Base-by-base conservation (phyloP, 2,888 invertebrate genomes). In the Caenorhabditis plicata region DNA sequence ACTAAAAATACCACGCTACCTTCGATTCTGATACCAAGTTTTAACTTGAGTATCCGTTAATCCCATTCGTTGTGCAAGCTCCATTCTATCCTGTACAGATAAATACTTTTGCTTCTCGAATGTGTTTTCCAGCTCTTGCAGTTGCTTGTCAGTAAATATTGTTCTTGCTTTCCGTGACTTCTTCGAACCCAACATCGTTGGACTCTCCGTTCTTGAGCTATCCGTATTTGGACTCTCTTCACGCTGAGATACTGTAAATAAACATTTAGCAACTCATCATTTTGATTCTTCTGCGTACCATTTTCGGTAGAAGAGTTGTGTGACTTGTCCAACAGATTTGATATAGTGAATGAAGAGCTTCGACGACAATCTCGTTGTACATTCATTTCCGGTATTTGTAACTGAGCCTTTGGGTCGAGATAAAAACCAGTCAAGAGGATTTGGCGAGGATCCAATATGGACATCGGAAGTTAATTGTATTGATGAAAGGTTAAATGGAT, bases 1-100 rank as follows among this genome's bases (percentile, higher is more conserved):
- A n/a, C n/a, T n/a, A n/a, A n/a, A n/a, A 27, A 27, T 27, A 27
- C 7, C 13, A 27, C 8, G 13, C 27, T 27, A 62, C 94, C 95
- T 88, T 86, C 96, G 86, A 83, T 96, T 96, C 84, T 96, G 95
- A 84, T 96, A 96, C 96, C 98, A 98, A 78, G 98, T 98, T 85
- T 98, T 98, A 82, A 98, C 96, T 86, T 99, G 98, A 43, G 96
- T 98, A 84, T 98, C 98, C 36, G 92, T 93, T 53, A 98, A 87
- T 77, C 92, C 91, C 75, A 98, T 81, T 57, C 81, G 76, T 43
- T 92, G 90, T 0, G 98, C 96, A 78, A 98, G 87, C 84, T 98
- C 96, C 92, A 96, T 93, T 70, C 96, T 74, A 83, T 98, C 72
- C 53, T 67, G 96, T 11, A 80, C 80, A 15, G 72, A 71, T 15